These are phyloP conservation scores for Lissonota sp. DNA, from an alignment of 2,888 invertebrate species.

Conservation along the genomic window DNA sequence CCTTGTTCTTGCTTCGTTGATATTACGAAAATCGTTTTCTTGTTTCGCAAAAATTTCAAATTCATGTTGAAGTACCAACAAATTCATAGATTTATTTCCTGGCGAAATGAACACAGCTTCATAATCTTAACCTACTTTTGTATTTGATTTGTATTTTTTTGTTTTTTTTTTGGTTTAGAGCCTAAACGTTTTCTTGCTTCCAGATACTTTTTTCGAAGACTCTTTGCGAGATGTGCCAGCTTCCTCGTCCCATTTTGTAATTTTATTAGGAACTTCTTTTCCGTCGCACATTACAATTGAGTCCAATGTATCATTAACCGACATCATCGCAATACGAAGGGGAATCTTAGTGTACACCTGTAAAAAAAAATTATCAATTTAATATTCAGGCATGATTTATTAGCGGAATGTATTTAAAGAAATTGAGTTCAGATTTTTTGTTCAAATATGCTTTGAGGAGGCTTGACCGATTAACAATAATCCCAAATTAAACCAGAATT, in stretches of 20 bases:
- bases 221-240: not conserved
- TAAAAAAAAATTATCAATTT: constrained; percentile 8
- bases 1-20: not conserved
- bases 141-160: not conserved
- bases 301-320: not conserved
- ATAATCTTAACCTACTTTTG: not conserved
- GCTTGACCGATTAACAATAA: too few species aligned
- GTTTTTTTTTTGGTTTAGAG: not conserved
- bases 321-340: constrained; percentile 6
- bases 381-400: not conserved
- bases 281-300: not conserved
- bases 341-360: constrained; percentile 35
- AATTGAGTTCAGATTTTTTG: not conserved
- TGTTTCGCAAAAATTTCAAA: too few species aligned
- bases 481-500: too few species aligned
- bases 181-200: constrained; percentile 20
- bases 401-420: too few species aligned
- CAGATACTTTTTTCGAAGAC: not conserved
- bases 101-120: not conserved
- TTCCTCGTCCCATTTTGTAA: constrained; percentile 5
- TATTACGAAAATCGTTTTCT: not conserved
- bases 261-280: not conserved
- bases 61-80: not conserved
- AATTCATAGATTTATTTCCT: constrained; percentile 13
- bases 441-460: not conserved